A percentile compares a stretch with the other conserved stretches of the same genome.
Conservation (phyloP, 2,113 vertebrate species). For the Rousettus leschenaultii region DNA sequence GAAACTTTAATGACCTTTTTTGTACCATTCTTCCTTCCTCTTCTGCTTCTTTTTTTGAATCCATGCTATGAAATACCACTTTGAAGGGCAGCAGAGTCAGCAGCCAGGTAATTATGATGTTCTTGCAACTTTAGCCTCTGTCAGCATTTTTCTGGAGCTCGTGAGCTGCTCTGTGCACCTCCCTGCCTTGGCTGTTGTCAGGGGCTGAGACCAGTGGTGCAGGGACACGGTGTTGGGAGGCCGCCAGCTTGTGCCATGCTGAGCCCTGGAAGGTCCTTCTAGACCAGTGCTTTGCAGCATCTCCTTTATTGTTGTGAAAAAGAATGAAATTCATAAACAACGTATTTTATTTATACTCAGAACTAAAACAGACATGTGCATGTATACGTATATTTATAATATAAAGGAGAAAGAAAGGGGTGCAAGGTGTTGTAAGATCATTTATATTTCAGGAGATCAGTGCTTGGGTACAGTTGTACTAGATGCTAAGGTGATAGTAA, state of each 20-base stretch:
- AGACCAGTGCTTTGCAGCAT: background rate
- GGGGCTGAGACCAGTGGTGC: background rate
- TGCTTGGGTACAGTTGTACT: background rate
- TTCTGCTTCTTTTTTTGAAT: background rate
- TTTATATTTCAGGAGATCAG: background rate
- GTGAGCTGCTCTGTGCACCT: background rate
- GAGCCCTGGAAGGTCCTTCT: background rate
- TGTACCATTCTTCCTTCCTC: background rate
- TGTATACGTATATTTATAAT: rapidly evolving
- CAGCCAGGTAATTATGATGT: background rate
- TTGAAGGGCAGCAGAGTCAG: background rate
- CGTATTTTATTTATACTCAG: background rate
- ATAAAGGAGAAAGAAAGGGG: background rate
- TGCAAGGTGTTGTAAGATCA: rapidly evolving
- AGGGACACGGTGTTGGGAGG: background rate
- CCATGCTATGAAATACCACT: background rate
- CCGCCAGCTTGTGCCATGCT: rapidly evolving
- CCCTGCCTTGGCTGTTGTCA: background rate
- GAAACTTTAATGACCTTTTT: background rate
- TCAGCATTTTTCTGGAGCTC: background rate
- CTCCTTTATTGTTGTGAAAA: background rate
- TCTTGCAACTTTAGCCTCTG: background rate
- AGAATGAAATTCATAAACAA: background rate
- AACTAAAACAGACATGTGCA: background rate
- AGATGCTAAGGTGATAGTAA: background rate